These are phyloP conservation scores for Drosophila greeni DNA, from an alignment of 2,888 invertebrate species.

Conservation along the genomic window DNA sequence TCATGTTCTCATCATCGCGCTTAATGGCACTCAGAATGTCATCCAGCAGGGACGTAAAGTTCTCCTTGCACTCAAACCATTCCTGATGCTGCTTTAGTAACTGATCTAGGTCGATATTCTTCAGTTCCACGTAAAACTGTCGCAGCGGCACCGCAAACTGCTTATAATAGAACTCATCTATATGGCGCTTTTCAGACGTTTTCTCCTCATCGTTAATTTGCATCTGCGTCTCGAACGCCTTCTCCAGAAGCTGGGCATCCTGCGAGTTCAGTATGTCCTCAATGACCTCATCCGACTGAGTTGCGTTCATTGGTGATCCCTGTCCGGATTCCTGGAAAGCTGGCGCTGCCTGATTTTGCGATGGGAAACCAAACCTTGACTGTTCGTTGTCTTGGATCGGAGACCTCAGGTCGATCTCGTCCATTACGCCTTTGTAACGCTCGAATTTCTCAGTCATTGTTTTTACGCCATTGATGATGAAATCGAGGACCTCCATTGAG, in stretches of 20 bases:
- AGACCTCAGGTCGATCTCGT: conserved; percentile 46
- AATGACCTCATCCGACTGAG: conserved; percentile 64
- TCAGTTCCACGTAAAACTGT: conserved; percentile 82
- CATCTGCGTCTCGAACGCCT: conserved; percentile 82
- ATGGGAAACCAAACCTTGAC: conserved; percentile 6
- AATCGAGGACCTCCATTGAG: conserved; percentile 85
- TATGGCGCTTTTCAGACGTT: conserved; percentile 34
- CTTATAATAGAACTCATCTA: conserved; percentile 71
- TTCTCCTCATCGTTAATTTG: conserved; percentile 48
- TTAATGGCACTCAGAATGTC: conserved; percentile 81
- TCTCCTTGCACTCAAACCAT: conserved; percentile 85
- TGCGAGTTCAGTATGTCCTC: conserved; percentile 71
- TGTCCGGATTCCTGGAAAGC: conserved; percentile 19
- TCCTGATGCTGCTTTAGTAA: conserved; percentile 82
- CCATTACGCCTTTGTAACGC: conserved; percentile 79
- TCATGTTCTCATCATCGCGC: conserved; percentile 63
- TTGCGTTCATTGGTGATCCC: conserved; percentile 23
- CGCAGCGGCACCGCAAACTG: conserved; percentile 80
- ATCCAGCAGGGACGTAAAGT: conserved; percentile 85
- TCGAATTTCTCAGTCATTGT: conserved; percentile 80
- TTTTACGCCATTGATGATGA: conserved; percentile 81
- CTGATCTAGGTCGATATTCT: conserved; percentile 82
- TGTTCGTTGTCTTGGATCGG: conserved; percentile 6
- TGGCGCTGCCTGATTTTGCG: conserved; percentile 9
- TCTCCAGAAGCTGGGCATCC: conserved; percentile 71